These are phyloP conservation scores for Latheticus oryzae DNA, from an alignment of 2,888 invertebrate species.

Conservation along the genomic window DNA sequence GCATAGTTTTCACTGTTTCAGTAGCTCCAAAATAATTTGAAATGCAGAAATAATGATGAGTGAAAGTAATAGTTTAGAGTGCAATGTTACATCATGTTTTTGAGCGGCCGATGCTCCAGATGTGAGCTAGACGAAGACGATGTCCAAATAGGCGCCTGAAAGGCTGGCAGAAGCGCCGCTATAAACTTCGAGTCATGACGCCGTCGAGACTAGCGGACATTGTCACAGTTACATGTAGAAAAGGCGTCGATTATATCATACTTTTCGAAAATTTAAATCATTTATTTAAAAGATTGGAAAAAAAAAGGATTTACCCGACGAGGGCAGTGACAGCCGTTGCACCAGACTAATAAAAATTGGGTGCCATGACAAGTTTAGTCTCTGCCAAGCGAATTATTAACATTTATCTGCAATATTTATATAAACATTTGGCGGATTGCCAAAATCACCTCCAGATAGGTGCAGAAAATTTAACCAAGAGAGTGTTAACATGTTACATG, in stretches of 20 bases:
- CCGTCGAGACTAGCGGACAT: constrained; percentile 60
- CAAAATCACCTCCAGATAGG: constrained; percentile 37
- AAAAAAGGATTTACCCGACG: constrained; percentile 1
- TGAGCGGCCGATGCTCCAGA: constrained; percentile 33
- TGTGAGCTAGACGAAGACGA: constrained; percentile 38
- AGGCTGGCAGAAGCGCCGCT: constrained; percentile 61
- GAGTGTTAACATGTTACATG: no score
- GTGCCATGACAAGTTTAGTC: constrained; percentile 40
- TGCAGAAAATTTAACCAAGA: no score
- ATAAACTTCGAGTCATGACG: constrained; percentile 59
- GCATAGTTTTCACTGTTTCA: no score
- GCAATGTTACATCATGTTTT: constrained; percentile 28
- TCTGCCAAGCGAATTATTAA: constrained; percentile 42
- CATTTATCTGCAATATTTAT: constrained; percentile 49
- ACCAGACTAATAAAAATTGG: constrained; percentile 38
- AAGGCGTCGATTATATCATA: constrained; percentile 39
- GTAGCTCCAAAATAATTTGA: no score
- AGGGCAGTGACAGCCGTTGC: constrained; percentile 37
- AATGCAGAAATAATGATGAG: no score
- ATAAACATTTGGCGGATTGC: constrained; percentile 42
- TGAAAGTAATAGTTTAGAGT: constrained; percentile 6
- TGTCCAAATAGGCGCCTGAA: constrained; percentile 55
- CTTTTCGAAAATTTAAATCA: no score
- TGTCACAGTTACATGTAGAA: constrained; percentile 57
- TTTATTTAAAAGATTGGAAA: not conserved